Conservation (phyloP, 1,140 invertebrate genomes). For the Stegodyphus dumicola region DNA sequence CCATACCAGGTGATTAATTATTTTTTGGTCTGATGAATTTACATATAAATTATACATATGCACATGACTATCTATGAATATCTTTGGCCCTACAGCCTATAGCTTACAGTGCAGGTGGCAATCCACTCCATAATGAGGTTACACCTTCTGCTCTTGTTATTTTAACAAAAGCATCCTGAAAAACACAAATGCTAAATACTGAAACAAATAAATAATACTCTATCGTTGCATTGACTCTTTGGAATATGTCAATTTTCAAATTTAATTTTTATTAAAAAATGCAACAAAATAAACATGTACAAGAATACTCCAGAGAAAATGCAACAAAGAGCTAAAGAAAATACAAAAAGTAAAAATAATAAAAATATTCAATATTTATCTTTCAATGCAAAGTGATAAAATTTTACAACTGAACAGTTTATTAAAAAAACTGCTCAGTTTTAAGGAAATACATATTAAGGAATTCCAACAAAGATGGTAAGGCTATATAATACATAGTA, state of each 20-base stretch:
- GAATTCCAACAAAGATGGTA: too few species aligned
- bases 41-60: too few species aligned
- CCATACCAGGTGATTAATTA: neutral
- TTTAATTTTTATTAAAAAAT: neutral
- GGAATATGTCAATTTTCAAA: too few species aligned
- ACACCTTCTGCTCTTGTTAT: constrained; percentile 90
- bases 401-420: too few species aligned
- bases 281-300: neutral
- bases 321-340: neutral
- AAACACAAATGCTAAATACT: constrained; percentile 48
- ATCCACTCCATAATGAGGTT: constrained; percentile 92
- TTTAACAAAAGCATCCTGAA: constrained; percentile 94
- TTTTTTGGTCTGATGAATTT: too few species aligned
- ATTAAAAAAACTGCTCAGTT: too few species aligned
- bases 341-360: neutral
- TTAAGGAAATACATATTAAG: too few species aligned
- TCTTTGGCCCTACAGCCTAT: neutral
- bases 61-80: too few species aligned
- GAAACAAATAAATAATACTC: neutral
- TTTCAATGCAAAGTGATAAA: too few species aligned
- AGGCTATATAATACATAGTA: too few species aligned
- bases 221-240: too few species aligned
- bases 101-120: constrained; percentile 88
- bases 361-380: too few species aligned
- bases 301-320: neutral